Evolutionary conservation across 2,797 vertebrate species (phyloP).

Genomic region (Champsocephalus gunnari): DNA sequence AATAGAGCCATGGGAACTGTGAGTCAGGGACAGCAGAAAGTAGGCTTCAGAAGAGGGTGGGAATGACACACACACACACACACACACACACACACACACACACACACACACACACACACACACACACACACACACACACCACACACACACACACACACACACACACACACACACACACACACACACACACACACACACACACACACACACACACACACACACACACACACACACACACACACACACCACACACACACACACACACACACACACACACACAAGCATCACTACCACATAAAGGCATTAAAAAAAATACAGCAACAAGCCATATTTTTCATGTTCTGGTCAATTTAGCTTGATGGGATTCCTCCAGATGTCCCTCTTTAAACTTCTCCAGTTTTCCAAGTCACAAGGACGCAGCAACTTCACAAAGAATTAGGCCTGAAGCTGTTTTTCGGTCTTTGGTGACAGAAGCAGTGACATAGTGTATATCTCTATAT

Average conservation of each 20-base stretch:
- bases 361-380: constrained; percentile 42
- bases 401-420: constrained; percentile 35
- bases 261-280: constrained; percentile 9
- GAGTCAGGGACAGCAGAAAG: constrained; percentile 48
- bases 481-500: constrained; percentile 35
- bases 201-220: no score
- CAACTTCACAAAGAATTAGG: constrained; percentile 21
- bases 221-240: no score
- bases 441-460: constrained; percentile 4
- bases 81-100: no score
- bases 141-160: no score
- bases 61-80: constrained; percentile 26
- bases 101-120: no score
- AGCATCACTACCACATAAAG: constrained; percentile 20
- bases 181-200: constrained; percentile 12
- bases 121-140: no score
- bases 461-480: constrained; percentile 3
- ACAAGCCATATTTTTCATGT: constrained; percentile 52
- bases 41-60: constrained; percentile 19
- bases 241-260: constrained; percentile 6
- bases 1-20: constrained; percentile 69
- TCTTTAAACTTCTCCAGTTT: constrained; percentile 30
- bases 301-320: constrained; percentile 23
- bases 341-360: constrained; percentile 43
- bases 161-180: not conserved